These are phyloP conservation scores for Platalea minor DNA, from an alignment of 2,797 vertebrate genomes.

Conservation along the genomic window DNA sequence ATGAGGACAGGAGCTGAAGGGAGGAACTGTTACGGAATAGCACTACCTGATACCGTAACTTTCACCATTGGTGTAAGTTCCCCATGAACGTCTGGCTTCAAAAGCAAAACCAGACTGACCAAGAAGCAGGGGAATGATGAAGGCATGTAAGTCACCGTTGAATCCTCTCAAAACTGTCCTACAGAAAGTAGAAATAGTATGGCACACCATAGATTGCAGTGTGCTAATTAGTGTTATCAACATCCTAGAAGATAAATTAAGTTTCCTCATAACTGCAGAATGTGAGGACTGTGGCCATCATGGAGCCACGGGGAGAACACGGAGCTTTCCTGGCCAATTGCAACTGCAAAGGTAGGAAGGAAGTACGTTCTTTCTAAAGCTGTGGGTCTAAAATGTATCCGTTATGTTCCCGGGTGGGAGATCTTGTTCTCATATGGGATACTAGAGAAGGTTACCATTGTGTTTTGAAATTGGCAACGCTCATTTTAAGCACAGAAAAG, in stretches of 20 bases:
- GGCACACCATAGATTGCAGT: neutral
- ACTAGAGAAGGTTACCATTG: neutral
- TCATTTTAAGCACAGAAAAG: neutral
- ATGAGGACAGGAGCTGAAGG: neutral
- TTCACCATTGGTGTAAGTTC: neutral
- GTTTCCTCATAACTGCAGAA: neutral
- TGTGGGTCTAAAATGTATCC: neutral
- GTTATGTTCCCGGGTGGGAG: neutral
- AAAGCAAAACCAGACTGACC: neutral
- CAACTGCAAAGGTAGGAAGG: neutral
- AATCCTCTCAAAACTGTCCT: neutral
- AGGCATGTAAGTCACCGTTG: neutral
- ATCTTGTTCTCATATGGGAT: neutral
- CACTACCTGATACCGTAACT: neutral
- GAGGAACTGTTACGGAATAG: neutral
- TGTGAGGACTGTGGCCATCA: neutral
- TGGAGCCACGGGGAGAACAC: fast-evolving
- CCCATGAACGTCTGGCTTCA: neutral
- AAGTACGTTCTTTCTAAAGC: neutral
- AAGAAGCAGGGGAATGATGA: neutral
- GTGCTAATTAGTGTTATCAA: neutral
- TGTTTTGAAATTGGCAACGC: neutral
- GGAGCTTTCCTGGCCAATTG: neutral
- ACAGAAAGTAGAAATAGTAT: neutral
- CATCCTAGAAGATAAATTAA: neutral